These are phyloP conservation scores for Zhengitettix transpicula DNA, from an alignment of 2,888 invertebrate genomes.

Conservation along the genomic window DNA sequence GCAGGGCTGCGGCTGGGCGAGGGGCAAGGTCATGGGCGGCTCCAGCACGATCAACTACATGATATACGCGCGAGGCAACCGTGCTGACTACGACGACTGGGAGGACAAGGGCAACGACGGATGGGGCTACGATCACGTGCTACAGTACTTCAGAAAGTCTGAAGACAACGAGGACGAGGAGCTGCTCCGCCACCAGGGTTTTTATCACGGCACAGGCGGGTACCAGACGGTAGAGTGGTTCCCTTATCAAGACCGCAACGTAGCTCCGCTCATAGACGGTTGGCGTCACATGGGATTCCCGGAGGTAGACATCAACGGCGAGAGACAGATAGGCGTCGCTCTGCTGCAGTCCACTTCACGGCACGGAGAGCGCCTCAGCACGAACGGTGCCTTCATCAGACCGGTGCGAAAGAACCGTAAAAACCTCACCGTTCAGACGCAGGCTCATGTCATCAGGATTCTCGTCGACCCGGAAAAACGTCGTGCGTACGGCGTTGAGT, in stretches of 20 bases:
- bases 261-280: conserved; percentile 33
- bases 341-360: conserved; percentile 42
- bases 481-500: conserved; percentile 35
- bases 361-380: conserved; percentile 41
- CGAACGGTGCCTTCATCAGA: conserved; percentile 47
- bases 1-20: conserved; percentile 42
- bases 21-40: conserved; percentile 52
- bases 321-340: conserved; percentile 39
- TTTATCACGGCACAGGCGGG: conserved; percentile 42
- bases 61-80: conserved; percentile 43
- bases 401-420: conserved; percentile 37
- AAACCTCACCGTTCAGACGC: conserved; percentile 31
- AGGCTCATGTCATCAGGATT: conserved; percentile 36
- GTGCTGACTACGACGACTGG: conserved; percentile 47
- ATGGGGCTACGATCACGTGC: conserved; percentile 43
- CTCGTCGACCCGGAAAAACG: conserved; percentile 37
- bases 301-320: conserved; percentile 22
- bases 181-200: conserved; percentile 28
- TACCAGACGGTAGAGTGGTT: conserved; percentile 46
- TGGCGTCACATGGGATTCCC: conserved; percentile 44
- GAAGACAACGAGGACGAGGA: conserved; percentile 43
- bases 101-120: conserved; percentile 40
- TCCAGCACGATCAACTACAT: conserved; percentile 48
- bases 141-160: conserved; percentile 53
- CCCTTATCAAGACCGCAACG: conserved; percentile 41